Base-by-base conservation (phyloP, 2,888 invertebrate species). In the Catotricha subobsoleta region DNA sequence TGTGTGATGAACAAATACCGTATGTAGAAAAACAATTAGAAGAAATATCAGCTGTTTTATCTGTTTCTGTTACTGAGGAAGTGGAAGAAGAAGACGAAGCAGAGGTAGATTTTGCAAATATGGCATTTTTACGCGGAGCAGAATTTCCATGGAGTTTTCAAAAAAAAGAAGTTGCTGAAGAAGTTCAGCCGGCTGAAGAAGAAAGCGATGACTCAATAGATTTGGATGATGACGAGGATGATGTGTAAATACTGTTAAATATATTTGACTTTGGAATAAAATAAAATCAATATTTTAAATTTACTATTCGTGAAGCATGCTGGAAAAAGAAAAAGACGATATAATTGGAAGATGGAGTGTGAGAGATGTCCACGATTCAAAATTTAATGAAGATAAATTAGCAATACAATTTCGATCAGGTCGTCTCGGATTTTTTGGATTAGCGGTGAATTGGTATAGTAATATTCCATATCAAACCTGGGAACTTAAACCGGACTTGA, bases 401-500 rank as follows among this genome's bases (percentile, higher is more conserved):
- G 73, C 72, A 0, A 65, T 84, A 33, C 76, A 80, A 47, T 86
- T 87, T 52, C 66, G 83, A 40, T 78, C 78, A 0, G 80, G 81
- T 0, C 69, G 73, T 41, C 66, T 80, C 47, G 72, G 74, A 41
- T 56, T 45, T 41, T 76, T 80, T 45, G 86, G 79, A 0, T 68
- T 88, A 45, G 84, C 81, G 0, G 66, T 75, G 0, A 69, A 76
- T 44, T 71, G 75, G 40, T 86, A 80, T 58, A 71, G 76, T 43
- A 87, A 87, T 56, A 64, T 87, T 52, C 88, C 88, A 0, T 87
- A 75, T 55, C 88, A 88, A 57, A 78, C 78, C 1, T 88, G 87
- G 83, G 87, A 88, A 50, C 52, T 87, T 7, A 75, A 73, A 48
- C 84, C 86, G 0, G 73, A 76, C 52, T 62, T 67, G 0, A 62